phyloP scores from a whole-genome alignment of 2,797 vertebrate species.

The Uromys caudimaculatus region DNA sequence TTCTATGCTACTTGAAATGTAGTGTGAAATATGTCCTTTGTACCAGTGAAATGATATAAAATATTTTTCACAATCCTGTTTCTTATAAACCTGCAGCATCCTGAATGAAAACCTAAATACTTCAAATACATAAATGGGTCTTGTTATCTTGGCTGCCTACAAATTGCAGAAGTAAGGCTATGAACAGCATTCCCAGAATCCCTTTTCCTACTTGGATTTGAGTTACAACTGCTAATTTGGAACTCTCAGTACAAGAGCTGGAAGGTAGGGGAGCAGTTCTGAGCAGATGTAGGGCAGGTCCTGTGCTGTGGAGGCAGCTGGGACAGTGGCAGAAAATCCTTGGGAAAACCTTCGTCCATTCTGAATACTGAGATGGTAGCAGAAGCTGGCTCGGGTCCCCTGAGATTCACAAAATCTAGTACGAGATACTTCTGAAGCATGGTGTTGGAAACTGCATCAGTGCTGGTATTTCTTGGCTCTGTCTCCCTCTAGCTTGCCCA shows the following conservation, averaged over 20 bases:
- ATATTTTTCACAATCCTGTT: neutral
- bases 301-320: neutral
- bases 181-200: neutral
- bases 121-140: neutral
- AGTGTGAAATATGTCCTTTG: neutral
- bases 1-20: slow-evolving; percentile 30
- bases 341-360: neutral
- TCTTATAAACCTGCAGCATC: neutral
- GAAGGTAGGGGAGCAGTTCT: neutral
- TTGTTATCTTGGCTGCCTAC: neutral
- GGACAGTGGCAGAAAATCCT: neutral
- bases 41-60: neutral
- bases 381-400: neutral
- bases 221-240: neutral
- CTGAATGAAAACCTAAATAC: neutral
- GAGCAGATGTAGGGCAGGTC: neutral
- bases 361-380: neutral
- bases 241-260: neutral
- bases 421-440: neutral
- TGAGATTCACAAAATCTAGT: neutral
- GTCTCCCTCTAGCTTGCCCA: neutral
- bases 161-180: neutral
- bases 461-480: neutral
- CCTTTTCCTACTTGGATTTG: neutral
- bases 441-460: neutral